Base-by-base conservation (phyloP, 1,140 invertebrate species). In the Chionoecetes opilio region DNA sequence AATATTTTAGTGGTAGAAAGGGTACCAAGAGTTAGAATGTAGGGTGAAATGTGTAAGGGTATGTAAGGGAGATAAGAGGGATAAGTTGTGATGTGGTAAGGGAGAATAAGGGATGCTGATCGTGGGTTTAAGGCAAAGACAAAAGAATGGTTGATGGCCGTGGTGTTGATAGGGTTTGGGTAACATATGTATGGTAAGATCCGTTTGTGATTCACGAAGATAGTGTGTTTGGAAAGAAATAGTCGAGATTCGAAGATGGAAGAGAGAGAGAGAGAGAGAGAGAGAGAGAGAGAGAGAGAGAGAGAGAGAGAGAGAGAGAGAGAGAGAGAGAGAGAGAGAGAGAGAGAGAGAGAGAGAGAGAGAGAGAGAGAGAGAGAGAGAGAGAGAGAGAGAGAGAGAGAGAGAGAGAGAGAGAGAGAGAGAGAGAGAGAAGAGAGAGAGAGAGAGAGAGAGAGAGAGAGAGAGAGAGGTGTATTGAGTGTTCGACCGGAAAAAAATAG, bases 321-420 rank as follows among this genome's bases (percentile, higher is more conserved):
- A 9, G 46, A 17, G 21, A 53, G 2, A 53, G 11, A 53, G 11
- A 53, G 11, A 17, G 21, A 9, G 11, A 53, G 46, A 17, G 21
- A 21, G 11, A 21, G 63, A 21, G 21, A 21, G 63, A n/a, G 26
- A 75, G 26, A 75, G 63, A 75, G 63, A 75, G 26, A 75, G 63
- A 75, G 63, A 75, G 63, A 75, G 63, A 75, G 63, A 75, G 63
- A 75, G 63, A 75, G 63, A 75, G 63, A 75, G 63, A n/a, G 63
- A 75, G 21, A 75, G 63, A n/a, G 21, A 75, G 63, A n/a, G 63
- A 75, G n/a, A n/a, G 63, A 75, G 63, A n/a, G 63, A 75, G 63
- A 75, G 63, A 75, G 63, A 53, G 46, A 53, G 46, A 53, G 46
- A 53, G 46, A 53, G 46, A 53, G 46, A 53, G 46, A 53, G 46